Evolutionary conservation across 1,140 invertebrate genomes (phyloP).

Genomic region (Drosophila punjabiensis): DNA sequence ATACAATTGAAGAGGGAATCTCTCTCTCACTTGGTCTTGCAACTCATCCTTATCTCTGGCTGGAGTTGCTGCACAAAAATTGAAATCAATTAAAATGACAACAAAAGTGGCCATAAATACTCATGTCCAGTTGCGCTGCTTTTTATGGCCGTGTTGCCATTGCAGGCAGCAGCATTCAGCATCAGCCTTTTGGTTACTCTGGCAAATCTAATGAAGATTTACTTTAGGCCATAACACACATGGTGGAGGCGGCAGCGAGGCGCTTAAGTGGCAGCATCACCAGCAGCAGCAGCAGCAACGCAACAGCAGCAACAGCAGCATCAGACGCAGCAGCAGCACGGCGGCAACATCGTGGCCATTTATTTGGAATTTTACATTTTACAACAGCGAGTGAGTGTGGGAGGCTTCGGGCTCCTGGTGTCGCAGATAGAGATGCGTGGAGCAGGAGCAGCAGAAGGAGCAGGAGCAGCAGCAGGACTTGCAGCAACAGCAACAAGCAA

Average conservation of each 20-base stretch:
- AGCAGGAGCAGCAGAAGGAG: conserved; percentile 39
- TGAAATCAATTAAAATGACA: conserved; percentile 84
- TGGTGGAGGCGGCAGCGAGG: conserved; percentile 31
- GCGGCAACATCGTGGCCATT: conserved; percentile 67
- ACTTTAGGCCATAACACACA: conserved; percentile 84
- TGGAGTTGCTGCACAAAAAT: conserved; percentile 64
- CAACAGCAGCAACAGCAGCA: conserved; percentile 13
- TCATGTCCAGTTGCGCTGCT: conserved; percentile 66
- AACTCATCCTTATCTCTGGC: conserved; percentile 69
- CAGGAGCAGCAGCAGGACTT: conserved; percentile 9
- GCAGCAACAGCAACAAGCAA: conserved; percentile 71
- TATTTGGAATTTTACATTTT: conserved; percentile 84
- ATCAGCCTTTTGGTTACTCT: conserved; percentile 66
- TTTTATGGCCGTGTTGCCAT: conserved; percentile 65
- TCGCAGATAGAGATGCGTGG: conserved; percentile 65
- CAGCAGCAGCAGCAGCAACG: conserved; percentile 18
- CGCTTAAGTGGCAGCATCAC: conserved; percentile 72
- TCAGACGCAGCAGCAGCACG: not conserved
- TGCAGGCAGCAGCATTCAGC: conserved; percentile 40
- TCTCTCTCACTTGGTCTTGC: conserved; percentile 47
- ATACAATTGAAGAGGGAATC: conserved; percentile 25
- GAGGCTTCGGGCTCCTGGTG: conserved; percentile 25
- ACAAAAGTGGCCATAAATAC: conserved; percentile 82
- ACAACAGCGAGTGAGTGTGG: conserved; percentile 61
- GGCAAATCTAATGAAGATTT: conserved; percentile 84